Base-by-base conservation (phyloP, 2,888 invertebrate species). In the Mactromeris polynyma region DNA sequence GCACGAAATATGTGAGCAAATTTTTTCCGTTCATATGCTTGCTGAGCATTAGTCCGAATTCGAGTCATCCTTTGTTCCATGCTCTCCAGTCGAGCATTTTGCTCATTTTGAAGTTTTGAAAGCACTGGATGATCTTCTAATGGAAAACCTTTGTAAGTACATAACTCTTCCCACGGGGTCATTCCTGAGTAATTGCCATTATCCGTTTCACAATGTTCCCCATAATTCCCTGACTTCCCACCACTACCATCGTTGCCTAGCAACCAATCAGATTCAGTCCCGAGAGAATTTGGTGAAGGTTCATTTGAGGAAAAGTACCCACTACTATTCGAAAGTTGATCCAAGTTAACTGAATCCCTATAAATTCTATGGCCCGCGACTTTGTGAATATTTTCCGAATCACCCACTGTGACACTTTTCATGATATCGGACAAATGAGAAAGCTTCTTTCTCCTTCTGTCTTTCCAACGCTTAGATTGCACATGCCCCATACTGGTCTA, bases 51-150 rank as follows among this genome's bases (percentile, higher is more conserved):
- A 58, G 93, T 93, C 85, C 95, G 89, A 81, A 95, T 95, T 77
- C 94, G 89, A 40, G 91, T 93, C 92, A 95, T 95, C 26, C 95
- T 87, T 54, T 94, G 92, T 83, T 95, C 95, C 95, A 95, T 95
- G 81, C 90, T 93, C 84, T 95, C 95, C 33, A 95, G 87, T 19
- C 95, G 93, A 46, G 93, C 89, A 89, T 95, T 95, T 85, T 95
- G 95, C 89, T 95, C 95, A 88, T 95, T 95, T 83, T 95, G 95
- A 42, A 95, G 92, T 82, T 94, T 94, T 11, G 94, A 94, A 81
- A 95, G 87, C 9, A 93, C 95, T 11, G 95, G 95, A 86, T 95
- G 95, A 87, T 94, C 94, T 78, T 95, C 95, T 7, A 95, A 89
- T 69, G 94, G 92, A 19, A 94, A 85, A 36, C 90, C 88, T 87